Evolutionary conservation across 2,888 invertebrate genomes (phyloP), one percentile per base, ranked within the genome.

Genomic region (Thecophora atra): DNA sequence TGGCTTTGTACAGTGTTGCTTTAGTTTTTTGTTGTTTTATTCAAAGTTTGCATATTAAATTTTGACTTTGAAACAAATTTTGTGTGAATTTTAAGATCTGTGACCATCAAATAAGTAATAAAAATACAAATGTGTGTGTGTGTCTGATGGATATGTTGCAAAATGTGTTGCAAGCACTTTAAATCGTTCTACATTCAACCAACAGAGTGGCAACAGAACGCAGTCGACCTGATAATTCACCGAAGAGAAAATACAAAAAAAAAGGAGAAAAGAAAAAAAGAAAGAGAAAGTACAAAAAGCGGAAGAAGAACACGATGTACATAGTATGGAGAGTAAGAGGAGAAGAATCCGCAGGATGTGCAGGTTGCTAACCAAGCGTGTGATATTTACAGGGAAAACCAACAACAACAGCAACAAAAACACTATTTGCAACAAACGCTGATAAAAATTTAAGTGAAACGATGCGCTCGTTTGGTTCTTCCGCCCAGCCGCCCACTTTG

Each of bases 321-420:
- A 19, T 21, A 56, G 56, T 58, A 28, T 58, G 58, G 26, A 21
- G 58, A 26, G 15, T 24, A 58, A 58, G 58, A 11, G 28, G 58
- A 58, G 47, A 11, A 47, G 47, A 17, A 47, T 6, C 15, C 13
- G 28, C 28, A 58, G 58, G 58, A 58, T 64, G 64, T 47, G 44
- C 64, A 24, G 24, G 44, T 64, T 64, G 44, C 64, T 21, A 64
- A 47, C 47, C 47, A 17, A 44, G 56, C 56, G 47, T 28, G 47
- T 24, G 64, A 66, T 13, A 30, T 52, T 28, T 4, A 65, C 37
- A 44, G 30, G 24, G 30, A 52, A 13, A 54, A 47, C 7, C 47
- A 28, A 24, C 65, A 51, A 52, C 28, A 30, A 66, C 30, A 54
- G 5, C 3, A 52, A 65, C 8, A 30, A 30, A 17, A 24, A 66